A percentile compares a stretch with the other conserved stretches of the same genome.
phyloP scores from a whole-genome alignment of 2,113 vertebrate species.

The Loxodonta africana region DNA sequence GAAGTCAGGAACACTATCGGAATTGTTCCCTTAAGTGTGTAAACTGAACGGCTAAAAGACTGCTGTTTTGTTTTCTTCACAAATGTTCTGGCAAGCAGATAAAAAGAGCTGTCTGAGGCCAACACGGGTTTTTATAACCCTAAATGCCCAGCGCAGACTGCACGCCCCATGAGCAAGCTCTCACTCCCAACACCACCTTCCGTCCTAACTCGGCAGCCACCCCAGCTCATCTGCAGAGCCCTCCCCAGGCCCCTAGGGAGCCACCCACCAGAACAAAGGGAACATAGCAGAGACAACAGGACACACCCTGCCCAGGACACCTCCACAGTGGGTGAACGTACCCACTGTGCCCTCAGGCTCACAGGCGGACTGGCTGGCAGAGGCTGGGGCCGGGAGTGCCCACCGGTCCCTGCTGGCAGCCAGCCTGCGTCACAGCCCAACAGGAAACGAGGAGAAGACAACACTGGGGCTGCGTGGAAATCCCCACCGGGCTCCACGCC shows the following conservation, averaged over 20 bases:
- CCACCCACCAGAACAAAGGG: background rate
- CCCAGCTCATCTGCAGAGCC: background rate
- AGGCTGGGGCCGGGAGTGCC: background rate
- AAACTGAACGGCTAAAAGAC: background rate
- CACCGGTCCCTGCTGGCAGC: conserved; percentile 50
- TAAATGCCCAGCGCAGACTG: background rate
- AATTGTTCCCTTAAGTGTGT: background rate
- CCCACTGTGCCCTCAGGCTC: background rate
- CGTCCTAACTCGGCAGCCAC: background rate
- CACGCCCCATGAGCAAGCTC: background rate
- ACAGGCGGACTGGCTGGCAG: background rate
- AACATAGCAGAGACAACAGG: background rate
- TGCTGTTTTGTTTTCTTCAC: conserved; percentile 21
- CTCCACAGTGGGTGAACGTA: background rate
- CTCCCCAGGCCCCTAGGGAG: background rate
- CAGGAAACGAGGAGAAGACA: conserved; percentile 80
- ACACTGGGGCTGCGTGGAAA: conserved; percentile 76
- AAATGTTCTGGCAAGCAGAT: conserved; percentile 2
- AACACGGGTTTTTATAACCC: conserved; percentile 5
- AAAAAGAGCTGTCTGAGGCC: background rate
- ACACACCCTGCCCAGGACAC: background rate
- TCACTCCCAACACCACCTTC: background rate
- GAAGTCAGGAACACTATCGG: background rate
- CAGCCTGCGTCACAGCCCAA: conserved; percentile 65
- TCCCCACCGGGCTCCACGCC: conserved; percentile 79